These are phyloP conservation scores for Terrapene triunguis DNA, from an alignment of 2,113 vertebrate genomes.

Conservation along the genomic window DNA sequence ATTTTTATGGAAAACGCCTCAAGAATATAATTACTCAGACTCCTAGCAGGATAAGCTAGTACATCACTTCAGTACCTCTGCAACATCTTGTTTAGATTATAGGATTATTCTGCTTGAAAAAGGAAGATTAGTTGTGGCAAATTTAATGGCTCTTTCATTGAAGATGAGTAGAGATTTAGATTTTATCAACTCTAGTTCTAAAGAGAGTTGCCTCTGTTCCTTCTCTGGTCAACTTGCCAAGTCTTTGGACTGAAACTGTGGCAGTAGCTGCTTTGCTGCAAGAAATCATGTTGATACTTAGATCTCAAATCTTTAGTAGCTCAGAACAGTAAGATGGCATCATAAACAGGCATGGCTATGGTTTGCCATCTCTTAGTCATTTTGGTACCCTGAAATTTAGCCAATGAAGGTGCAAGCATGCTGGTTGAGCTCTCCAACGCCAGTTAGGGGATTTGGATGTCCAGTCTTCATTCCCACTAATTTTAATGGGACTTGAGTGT, in stretches of 20 bases:
- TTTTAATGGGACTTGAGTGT: neutral
- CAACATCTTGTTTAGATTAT: neutral
- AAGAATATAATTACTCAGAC: neutral
- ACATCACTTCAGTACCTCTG: neutral
- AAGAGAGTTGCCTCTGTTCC: neutral
- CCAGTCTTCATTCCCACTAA: neutral
- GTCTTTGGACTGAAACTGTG: neutral
- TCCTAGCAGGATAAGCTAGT: neutral
- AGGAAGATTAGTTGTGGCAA: neutral
- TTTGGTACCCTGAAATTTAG: neutral
- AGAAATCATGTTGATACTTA: neutral
- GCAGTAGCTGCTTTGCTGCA: neutral
- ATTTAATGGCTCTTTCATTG: neutral
- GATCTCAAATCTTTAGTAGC: neutral
- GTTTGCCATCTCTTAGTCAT: neutral
- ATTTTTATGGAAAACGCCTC: neutral
- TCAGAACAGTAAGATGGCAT: neutral
- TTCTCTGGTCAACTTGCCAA: neutral
- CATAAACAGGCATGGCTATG: neutral
- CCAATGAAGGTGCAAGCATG: neutral
- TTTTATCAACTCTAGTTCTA: neutral
- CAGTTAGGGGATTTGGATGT: neutral
- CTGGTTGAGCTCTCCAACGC: neutral
- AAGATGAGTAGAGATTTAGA: neutral
- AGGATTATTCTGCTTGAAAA: neutral